Base-by-base conservation (phyloP, 2,888 invertebrate species). In the Tipula unca region DNA sequence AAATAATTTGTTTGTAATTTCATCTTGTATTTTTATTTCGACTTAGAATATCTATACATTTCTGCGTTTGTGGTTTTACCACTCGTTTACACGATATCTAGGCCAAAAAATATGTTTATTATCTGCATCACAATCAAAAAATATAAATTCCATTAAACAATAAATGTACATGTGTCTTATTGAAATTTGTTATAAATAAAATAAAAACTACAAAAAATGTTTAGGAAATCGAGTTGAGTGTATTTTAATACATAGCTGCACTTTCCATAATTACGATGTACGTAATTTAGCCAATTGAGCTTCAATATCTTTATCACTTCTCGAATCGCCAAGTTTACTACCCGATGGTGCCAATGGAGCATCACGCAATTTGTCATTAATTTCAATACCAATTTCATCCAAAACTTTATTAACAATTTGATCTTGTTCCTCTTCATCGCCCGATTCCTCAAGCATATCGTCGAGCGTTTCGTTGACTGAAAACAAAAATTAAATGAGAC, bases 301-400 rank as follows among this genome's bases (percentile, higher is more conserved):
- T 90, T 94, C 94, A 86, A 96, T 92, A 86, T 95, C 95, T 86
- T 93, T 94, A 89, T 95, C 95, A 0, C 94, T 92, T 0, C 92
- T 92, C 14, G 90, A 90, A 87, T 90, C 90, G 0, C 93, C 93
- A 32, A 94, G 89, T 88, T 92, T 93, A 69, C 93, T 91, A 1
- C 92, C 92, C 1, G 83, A 83, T 32, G 83, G 83, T n/a, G 94
- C 93, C 0, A 93, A 91, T 10, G 95, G 95, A 35, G 94, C 94
- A 86, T 92, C 91, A 0, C 94, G 92, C 93, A 95, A 94, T 94
- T 97, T 96, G 88, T 96, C 96, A 87, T 96, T 95, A 87, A 97
- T 95, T 91, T 98, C 98, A 90, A 98, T 98, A 87, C 98, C 98
- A 88, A 98, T 98, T 92, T 98, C 98, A 91, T 98, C 98, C n/a